phyloP scores from a whole-genome alignment of 2,888 invertebrate genomes.

The Eupithecia abbreviata region DNA sequence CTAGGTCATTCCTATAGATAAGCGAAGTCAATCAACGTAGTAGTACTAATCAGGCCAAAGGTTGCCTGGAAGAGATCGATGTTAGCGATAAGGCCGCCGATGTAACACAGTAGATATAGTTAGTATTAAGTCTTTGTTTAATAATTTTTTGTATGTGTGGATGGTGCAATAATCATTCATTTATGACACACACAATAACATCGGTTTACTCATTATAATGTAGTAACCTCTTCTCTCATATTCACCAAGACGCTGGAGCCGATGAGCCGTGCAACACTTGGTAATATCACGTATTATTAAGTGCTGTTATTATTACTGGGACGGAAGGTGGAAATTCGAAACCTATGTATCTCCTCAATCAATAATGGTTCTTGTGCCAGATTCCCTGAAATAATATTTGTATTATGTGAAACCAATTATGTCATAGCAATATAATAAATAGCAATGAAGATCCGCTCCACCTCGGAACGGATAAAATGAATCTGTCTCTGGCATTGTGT shows the following conservation, averaged over 20 bases:
- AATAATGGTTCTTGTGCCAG: background rate
- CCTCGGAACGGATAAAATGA: background rate
- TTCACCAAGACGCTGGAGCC: background rate
- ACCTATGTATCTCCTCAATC: background rate
- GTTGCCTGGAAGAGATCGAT: too few species aligned
- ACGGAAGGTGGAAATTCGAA: background rate
- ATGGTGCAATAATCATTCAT: too few species aligned
- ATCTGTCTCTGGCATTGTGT: background rate
- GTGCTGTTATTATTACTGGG: background rate
- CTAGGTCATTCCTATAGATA: constrained; percentile 13
- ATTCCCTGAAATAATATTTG: background rate
- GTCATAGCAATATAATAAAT: background rate
- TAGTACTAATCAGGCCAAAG: too few species aligned
- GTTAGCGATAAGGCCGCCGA: too few species aligned
- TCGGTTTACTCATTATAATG: too few species aligned
- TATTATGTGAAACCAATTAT: background rate
- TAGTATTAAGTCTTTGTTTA: too few species aligned
- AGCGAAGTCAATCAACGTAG: too few species aligned
- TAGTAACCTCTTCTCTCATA: background rate
- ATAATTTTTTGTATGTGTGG: too few species aligned
- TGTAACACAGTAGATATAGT: too few species aligned
- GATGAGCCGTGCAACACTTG: background rate
- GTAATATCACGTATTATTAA: background rate
- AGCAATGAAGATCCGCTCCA: background rate
- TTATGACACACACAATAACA: too few species aligned